Percentiles rank a stretch among this genome's conserved stretches.
Conservation (phyloP, 2,888 invertebrate species). For the Drosophila fulvimacula region DNA sequence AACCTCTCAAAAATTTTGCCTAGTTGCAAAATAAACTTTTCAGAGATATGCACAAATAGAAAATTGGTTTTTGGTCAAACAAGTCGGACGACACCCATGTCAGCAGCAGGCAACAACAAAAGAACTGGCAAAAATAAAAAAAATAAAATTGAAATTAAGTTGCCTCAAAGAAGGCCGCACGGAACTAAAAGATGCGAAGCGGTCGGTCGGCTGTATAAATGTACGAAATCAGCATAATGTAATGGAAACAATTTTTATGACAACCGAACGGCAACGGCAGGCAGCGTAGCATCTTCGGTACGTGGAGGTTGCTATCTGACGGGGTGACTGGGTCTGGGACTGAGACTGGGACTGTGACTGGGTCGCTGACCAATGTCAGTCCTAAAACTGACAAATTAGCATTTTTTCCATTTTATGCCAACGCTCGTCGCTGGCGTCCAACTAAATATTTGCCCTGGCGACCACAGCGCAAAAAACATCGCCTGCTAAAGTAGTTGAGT, state of each 20-base stretch:
- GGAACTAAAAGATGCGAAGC: constrained; percentile 47
- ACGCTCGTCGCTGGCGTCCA: constrained; percentile 45
- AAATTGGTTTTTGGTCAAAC: constrained; percentile 71
- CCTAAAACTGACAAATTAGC: constrained; percentile 80
- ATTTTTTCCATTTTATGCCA: constrained; percentile 75
- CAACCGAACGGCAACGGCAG: constrained; percentile 47
- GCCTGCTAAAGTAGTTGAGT: constrained; percentile 72
- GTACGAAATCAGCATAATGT: constrained; percentile 80
- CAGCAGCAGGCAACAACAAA: constrained; percentile 42
- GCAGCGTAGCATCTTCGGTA: constrained; percentile 13
- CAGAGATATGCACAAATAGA: constrained; percentile 65
- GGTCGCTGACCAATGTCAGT: constrained; percentile 71
- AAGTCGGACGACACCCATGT: constrained; percentile 51
- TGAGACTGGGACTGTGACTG: not conserved
- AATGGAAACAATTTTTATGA: constrained; percentile 81
- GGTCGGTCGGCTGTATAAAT: constrained; percentile 71
- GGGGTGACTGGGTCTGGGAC: not conserved
- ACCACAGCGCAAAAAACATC: constrained; percentile 38
- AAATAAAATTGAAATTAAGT: constrained; percentile 72
- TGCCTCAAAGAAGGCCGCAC: constrained; percentile 56
- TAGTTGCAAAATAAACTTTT: constrained; percentile 66
- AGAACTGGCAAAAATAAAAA: not conserved
- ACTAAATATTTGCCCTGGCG: constrained; percentile 73
- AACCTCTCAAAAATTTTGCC: constrained; percentile 38
- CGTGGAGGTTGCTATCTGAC: not conserved